Evolutionary conservation across 2,113 vertebrate species (phyloP), one percentile per base, ranked within the genome.

Genomic region (Ophiodon elongatus): DNA sequence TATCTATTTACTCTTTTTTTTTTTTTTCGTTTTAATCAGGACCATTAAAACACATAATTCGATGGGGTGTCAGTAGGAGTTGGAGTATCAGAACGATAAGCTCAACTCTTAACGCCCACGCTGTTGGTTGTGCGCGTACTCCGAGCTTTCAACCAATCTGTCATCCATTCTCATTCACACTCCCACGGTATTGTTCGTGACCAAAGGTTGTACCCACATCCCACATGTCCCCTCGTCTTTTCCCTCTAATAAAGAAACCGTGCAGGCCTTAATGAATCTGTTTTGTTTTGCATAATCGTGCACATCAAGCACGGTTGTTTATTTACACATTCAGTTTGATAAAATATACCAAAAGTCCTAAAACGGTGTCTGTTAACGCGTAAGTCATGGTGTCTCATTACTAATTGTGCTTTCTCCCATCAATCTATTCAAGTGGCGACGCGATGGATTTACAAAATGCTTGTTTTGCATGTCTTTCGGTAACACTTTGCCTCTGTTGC

Each of bases 71-170:
- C 73, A 41, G 62, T 8, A n/a, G 67, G 66, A 72, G 73, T 50
- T 64, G n/a, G 56, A 50, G 29, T 70, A 75, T 79, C 25, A 23
- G 52, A 80, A 81, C 60, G 33, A 59, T 73, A 52, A 72, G 65
- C 60, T 79, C 47, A 52, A 64, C 73, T 80, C 57, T 25, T 2
- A 23, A 76, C 84, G 64, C 83, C 85, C 50, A 84, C 82, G 8
- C 41, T n/a, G 54, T 9, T 47, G 50, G 41, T 65, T 75, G 27
- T 47, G 66, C 60, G 37, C 27, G 7, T 47, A 29, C 76, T 83
- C 31, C 83, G 83, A 85, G 79, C 88, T 79, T 83, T 91, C 72
- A 80, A 68, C 67, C 66, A 50, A 25, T 86, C 64, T 85, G 43
- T 71, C 75, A 76, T 56, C 52, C 77, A 41, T 76, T 82, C 54